Conservation (phyloP, 2,113 vertebrate genomes). For the Platysteira castanea region DNA sequence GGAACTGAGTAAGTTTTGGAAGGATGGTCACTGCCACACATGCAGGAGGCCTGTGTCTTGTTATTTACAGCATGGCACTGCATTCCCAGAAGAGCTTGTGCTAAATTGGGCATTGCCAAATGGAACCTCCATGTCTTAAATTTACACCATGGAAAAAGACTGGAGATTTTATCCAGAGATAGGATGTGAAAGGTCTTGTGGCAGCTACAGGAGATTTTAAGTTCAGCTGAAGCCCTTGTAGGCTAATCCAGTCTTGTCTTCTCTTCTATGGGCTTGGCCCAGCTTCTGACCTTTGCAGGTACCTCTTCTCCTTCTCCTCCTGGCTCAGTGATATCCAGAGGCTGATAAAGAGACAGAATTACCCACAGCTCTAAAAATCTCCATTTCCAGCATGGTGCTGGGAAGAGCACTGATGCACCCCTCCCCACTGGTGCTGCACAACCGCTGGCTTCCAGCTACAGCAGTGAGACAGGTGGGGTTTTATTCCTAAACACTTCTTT, state of each 20-base stretch:
- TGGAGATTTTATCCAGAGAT: background rate
- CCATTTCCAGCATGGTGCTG: background rate
- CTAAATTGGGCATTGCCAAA: background rate
- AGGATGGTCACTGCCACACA: background rate
- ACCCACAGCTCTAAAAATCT: background rate
- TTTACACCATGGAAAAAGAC: background rate
- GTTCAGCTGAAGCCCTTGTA: background rate
- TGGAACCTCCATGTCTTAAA: background rate
- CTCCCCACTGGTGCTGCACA: fast-evolving
- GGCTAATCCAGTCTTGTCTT: background rate
- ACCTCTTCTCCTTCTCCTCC: background rate
- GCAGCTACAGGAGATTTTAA: background rate
- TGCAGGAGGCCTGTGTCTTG: background rate
- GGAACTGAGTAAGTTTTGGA: background rate
- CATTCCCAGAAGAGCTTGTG: background rate
- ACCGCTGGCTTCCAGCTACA: background rate
- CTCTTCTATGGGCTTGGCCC: background rate
- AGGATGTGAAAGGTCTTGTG: background rate
- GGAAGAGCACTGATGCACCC: background rate
- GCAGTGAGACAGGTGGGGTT: background rate
- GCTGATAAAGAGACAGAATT: background rate
- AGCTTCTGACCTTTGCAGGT: background rate
- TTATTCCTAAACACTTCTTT: background rate
- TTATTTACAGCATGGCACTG: background rate
- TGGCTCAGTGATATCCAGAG: fast-evolving